Base-by-base conservation (phyloP, 2,888 invertebrate species). In the Aspidapion aeneum region DNA sequence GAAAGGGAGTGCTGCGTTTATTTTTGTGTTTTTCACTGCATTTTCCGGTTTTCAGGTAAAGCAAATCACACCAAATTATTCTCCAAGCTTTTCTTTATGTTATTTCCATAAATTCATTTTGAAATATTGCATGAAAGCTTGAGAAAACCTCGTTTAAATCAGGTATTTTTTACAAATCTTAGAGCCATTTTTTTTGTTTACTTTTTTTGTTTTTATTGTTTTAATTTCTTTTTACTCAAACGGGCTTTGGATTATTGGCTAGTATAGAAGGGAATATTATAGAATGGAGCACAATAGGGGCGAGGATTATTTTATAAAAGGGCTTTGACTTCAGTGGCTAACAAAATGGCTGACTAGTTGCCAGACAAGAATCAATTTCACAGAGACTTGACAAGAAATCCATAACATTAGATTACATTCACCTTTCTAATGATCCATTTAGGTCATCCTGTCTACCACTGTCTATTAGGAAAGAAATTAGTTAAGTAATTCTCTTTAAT, bases 261-360 rank as follows among this genome's bases (percentile, higher is more conserved):
- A n/a, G n/a, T n/a, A n/a, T n/a, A n/a, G n/a, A n/a, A n/a, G n/a
- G n/a, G n/a, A n/a, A n/a, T n/a, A n/a, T n/a, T n/a, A n/a, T n/a
- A n/a, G n/a, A n/a, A n/a, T n/a, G 12, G 35, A 12, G 3, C 3
- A 35, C 35, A 3, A 7, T 35, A 35, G 35, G 12, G 35, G 35
- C 3, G 12, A 35, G 3, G 12, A 12, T 35, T 3, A 35, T 3
- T 7, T 35, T 35, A 35, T 35, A 35, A 35, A 35, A 35, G 35
- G 35, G 35, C 35, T 35, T 35, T 35, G 35, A 35, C 35, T 35
- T 35, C 35, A 35, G 35, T 35, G 35, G 35, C 3, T 12, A 35
- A 35, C 79, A 79, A 79, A 79, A 79, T 79, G 79, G 79, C 79
- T 78, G 79, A 79, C 78, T 67, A n/a, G n/a, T n/a, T 68, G 62